A percentile compares a stretch with the other conserved stretches of the same genome.
Conservation (phyloP, 2,888 invertebrate species). For the Phengaris arion region DNA sequence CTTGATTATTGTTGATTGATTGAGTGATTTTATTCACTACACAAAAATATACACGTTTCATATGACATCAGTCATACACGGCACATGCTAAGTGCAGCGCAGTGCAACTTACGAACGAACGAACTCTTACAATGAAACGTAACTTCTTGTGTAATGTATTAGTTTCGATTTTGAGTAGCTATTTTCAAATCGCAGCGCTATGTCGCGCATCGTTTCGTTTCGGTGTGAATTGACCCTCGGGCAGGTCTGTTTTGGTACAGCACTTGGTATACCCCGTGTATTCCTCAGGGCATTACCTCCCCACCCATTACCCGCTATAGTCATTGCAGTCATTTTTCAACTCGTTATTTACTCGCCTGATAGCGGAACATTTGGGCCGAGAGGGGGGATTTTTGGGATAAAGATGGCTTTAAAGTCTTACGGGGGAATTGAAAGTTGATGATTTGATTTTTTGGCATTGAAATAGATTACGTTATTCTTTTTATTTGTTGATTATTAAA, state of each 20-base stretch:
- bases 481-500: neutral
- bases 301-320: constrained; percentile 77
- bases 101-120: no score
- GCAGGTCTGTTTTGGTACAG: constrained; percentile 62
- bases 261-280: constrained; percentile 73
- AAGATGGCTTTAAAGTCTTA: constrained; percentile 62
- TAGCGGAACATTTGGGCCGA: constrained; percentile 72
- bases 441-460: constrained; percentile 32
- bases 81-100: no score
- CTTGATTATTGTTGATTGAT: no score
- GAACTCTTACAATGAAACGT: no score
- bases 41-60: no score
- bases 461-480: constrained; percentile 20
- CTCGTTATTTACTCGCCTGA: constrained; percentile 79
- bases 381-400: constrained; percentile 60
- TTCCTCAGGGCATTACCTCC: constrained; percentile 75
- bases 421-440: constrained; percentile 69
- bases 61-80: no score
- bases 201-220: no score
- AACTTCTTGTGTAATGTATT: no score
- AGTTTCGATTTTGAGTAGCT: no score
- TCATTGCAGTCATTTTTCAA: constrained; percentile 80
- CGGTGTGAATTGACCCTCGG: neutral
- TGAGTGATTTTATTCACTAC: no score
- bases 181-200: no score